Evolutionary conservation across 2,797 vertebrate species (phyloP).

Genomic region (Semaprochilodus insignis): DNA sequence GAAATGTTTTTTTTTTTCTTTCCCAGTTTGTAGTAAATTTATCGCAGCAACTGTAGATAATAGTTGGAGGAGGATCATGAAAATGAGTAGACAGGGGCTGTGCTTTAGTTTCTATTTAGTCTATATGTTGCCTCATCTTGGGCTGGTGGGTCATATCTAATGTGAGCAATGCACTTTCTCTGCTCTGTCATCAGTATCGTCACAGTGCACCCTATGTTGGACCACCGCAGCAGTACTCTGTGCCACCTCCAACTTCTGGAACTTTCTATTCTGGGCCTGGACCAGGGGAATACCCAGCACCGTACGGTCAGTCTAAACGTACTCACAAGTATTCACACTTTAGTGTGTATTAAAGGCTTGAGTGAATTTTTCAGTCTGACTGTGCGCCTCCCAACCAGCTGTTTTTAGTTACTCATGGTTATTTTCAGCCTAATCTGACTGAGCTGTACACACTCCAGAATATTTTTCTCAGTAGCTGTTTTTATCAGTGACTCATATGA

Average conservation of each 20-base stretch:
- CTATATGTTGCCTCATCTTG: not conserved
- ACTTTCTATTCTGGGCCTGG: slow-evolving; percentile 95
- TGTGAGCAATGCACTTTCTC: not conserved
- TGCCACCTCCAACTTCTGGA: slow-evolving; percentile 90
- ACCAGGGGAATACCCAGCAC: slow-evolving; percentile 91
- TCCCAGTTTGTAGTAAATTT: too few relatives aligned
- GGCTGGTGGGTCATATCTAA: not conserved
- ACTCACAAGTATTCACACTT: not conserved
- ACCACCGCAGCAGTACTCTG: slow-evolving; percentile 93
- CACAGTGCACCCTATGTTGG: slow-evolving; percentile 94
- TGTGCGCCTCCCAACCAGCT: slow-evolving; percentile 28
- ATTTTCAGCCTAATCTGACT: slow-evolving; percentile 27
- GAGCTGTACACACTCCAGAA: slow-evolving; percentile 40
- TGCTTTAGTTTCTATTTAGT: not conserved
- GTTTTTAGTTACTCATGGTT: slow-evolving; percentile 39
- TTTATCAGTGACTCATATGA: slow-evolving; percentile 46
- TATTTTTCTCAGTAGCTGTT: slow-evolving; percentile 30
- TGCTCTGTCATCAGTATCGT: slow-evolving; percentile 84
- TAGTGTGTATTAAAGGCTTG: too few relatives aligned
- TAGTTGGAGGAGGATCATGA: too few relatives aligned
- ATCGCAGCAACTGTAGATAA: too few relatives aligned
- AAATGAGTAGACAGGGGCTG: too few relatives aligned
- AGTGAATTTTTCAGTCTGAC: not conserved
- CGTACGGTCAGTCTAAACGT: slow-evolving; percentile 85
- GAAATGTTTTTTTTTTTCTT: too few relatives aligned